Base-by-base conservation (phyloP, 1,140 invertebrate species). In the Ruditapes philippinarum region DNA sequence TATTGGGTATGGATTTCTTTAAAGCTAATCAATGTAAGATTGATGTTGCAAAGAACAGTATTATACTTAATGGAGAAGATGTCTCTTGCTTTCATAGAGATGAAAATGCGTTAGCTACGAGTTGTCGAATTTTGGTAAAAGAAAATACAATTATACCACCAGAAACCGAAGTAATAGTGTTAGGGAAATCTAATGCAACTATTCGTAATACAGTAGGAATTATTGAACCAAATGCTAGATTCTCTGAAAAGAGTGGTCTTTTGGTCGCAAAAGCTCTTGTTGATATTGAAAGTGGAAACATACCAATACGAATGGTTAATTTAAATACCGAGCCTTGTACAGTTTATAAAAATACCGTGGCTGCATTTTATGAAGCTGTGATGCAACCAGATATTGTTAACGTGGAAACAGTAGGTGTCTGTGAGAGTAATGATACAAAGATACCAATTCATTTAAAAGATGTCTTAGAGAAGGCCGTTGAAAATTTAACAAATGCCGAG, bases 111-210 rank as follows among this genome's bases (percentile, higher is more conserved):
- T 28, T 4, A 9, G 40, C 7, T 70, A 42, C 65, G 14, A 19
- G 65, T 25, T 40, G 78, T 51, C 54, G 68, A 12, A 49, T 83
- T 1, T 7, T 17, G 14, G 49, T 40, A 38, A 60, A 33, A 33
- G 68, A 85, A 31, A 57, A 73, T 85, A 31, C 40, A 31, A 49
- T 74, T 0, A 76, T 85, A 54, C 68, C 83, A 3, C 49, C 65
- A 28, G 65, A n/a, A 49, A 84, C 3, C 17, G 42, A 73, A 73
- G 38, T 51, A n/a, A 49, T 84, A 0, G 42, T 73, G 60, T 9
- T 65, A 28, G 60, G 60, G 11, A 65, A 65, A 65, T 9, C 28
- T 9, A 65, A 14, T 28, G 60, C 11, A 12, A 65, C 7, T 65
- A 65, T 65, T 14, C 7, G 7, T 14, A 38, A 38, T 70, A 33